A percentile compares a stretch with the other conserved stretches of the same genome.
These are phyloP conservation scores for Tragelaphus imberbis DNA, from an alignment of 2,113 vertebrate genomes.

Conservation along the genomic window DNA sequence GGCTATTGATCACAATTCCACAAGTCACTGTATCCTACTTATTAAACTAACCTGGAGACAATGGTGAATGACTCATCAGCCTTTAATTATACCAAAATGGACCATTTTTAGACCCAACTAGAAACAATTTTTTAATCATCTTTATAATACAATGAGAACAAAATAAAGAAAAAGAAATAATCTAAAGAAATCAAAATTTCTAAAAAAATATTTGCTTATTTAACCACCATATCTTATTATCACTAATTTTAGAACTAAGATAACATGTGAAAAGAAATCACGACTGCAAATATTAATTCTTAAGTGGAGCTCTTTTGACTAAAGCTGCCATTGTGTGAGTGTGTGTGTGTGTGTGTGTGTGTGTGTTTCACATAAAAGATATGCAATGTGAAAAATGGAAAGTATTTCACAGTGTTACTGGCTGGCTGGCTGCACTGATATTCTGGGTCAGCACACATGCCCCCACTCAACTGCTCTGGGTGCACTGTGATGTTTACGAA, in stretches of 20 bases:
- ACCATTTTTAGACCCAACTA: constrained; percentile 10
- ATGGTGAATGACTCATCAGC: neutral
- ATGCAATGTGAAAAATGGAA: neutral
- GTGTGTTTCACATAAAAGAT: neutral
- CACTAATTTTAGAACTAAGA: neutral
- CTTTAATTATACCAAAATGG: neutral
- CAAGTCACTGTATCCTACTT: neutral
- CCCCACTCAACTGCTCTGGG: neutral
- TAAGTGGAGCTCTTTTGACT: neutral
- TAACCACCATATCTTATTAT: neutral
- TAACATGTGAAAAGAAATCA: neutral
- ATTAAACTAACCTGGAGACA: neutral
- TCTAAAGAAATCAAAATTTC: neutral
- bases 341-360: neutral
- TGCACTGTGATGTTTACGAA: neutral
- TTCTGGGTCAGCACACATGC: constrained; percentile 1
- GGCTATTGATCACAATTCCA: neutral
- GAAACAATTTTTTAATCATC: neutral
- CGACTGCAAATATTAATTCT: neutral
- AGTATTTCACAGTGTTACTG: neutral
- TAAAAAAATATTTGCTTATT: neutral
- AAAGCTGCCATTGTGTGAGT: neutral
- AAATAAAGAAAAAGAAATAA: neutral
- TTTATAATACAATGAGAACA: neutral
- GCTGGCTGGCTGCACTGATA: constrained; percentile 10